Conservation (phyloP, 2,797 vertebrate species). For the Fistularia tabacaria region DNA sequence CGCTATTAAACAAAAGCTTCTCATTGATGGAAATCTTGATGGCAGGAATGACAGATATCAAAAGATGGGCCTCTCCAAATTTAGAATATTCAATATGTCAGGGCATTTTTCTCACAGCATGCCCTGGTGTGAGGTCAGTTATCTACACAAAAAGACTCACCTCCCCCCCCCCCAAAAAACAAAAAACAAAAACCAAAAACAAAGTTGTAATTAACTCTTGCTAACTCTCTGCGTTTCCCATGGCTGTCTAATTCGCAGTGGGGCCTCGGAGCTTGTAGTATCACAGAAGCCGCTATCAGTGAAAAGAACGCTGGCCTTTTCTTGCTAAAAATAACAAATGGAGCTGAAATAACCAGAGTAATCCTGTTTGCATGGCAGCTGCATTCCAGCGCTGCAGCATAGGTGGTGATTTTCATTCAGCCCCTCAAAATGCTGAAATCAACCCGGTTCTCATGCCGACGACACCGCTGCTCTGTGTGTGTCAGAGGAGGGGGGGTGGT, state of each 20-base stretch:
- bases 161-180: neutral
- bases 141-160: too few relatives aligned
- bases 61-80: too few relatives aligned
- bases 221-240: constrained; percentile 20
- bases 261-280: constrained; percentile 14
- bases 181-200: too few relatives aligned
- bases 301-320: constrained; percentile 43
- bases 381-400: constrained; percentile 53
- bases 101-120: too few relatives aligned
- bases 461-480: neutral
- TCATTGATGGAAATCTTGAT: too few relatives aligned
- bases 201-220: neutral
- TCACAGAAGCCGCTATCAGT: constrained; percentile 40
- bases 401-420: constrained; percentile 39
- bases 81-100: too few relatives aligned
- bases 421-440: constrained; percentile 1
- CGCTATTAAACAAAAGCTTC: too few relatives aligned
- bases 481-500: too few relatives aligned
- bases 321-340: constrained; percentile 50
- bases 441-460: constrained; percentile 14
- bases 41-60: too few relatives aligned
- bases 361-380: constrained; percentile 44
- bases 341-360: constrained; percentile 38
- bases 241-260: constrained; percentile 3
- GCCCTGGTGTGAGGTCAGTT: too few relatives aligned